Conservation (phyloP, 2,113 vertebrate genomes). For the Cryptomyrus ogoouensis region DNA sequence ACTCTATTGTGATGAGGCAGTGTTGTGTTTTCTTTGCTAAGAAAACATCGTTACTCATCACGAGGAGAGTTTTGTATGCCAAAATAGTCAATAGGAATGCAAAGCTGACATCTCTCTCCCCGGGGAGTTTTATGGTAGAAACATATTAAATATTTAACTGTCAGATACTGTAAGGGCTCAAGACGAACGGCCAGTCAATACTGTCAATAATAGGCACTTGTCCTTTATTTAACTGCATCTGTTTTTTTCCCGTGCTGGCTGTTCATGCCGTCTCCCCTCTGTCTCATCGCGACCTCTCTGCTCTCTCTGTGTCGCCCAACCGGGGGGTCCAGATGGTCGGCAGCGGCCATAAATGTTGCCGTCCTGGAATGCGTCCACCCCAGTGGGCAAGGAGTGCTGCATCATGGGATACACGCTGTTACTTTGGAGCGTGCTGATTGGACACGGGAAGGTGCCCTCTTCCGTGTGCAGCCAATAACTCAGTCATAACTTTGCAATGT, state of each 20-base stretch:
- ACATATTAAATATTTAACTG: background rate
- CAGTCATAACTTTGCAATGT: background rate
- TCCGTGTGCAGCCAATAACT: background rate
- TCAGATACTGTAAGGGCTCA: background rate
- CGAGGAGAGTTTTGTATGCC: background rate
- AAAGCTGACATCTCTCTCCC: background rate
- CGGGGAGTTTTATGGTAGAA: background rate
- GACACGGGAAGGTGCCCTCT: background rate
- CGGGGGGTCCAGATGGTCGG: slow-evolving; percentile 9
- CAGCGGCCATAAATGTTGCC: background rate
- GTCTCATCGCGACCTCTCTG: background rate
- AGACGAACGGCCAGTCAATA: background rate
- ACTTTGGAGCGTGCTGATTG: background rate
- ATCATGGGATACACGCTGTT: background rate
- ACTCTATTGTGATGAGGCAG: background rate
- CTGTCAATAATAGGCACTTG: background rate
- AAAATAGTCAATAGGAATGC: background rate
- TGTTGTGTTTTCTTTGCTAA: background rate
- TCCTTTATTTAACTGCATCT: background rate
- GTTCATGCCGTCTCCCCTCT: background rate
- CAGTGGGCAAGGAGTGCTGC: background rate
- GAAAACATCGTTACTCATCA: background rate
- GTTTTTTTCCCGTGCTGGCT: background rate
- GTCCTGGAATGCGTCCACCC: slow-evolving; percentile 4
- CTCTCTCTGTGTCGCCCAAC: background rate